Conservation (phyloP, 2,888 invertebrate genomes). For the Diarsia dahlii region DNA sequence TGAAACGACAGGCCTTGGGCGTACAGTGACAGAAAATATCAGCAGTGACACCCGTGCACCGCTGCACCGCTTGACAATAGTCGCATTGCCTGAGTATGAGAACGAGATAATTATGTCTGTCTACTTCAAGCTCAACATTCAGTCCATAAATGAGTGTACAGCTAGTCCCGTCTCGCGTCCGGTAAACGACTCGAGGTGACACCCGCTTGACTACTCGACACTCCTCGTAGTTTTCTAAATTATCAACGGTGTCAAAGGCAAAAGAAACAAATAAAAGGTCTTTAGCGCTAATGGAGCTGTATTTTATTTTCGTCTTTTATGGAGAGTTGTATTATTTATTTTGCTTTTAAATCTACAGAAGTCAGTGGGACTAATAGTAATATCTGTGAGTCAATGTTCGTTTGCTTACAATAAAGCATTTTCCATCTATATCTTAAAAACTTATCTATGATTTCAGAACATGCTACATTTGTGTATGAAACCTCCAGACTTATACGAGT, state of each 20-base stretch:
- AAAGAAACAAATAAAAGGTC: background rate
- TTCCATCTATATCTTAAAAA: background rate
- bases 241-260: background rate
- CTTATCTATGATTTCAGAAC: background rate
- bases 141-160: constrained; percentile 21
- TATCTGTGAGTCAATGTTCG: background rate
- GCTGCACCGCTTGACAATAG: background rate
- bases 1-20: background rate
- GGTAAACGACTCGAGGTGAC: constrained; percentile 33
- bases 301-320: background rate
- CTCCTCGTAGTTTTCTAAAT: constrained; percentile 6
- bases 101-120: background rate
- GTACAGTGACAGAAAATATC: background rate
- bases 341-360: background rate
- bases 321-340: constrained; percentile 4
- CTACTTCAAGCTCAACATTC: background rate
- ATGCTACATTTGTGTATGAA: background rate
- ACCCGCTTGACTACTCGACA: background rate
- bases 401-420: background rate
- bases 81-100: background rate
- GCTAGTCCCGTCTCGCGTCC: constrained; percentile 4
- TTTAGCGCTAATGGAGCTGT: background rate
- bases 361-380: background rate
- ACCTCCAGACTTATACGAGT: constrained; percentile 11
- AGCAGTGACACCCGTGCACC: no score